These are phyloP conservation scores for Ameiurus melas DNA, from an alignment of 2,113 vertebrate species.

Conservation along the genomic window DNA sequence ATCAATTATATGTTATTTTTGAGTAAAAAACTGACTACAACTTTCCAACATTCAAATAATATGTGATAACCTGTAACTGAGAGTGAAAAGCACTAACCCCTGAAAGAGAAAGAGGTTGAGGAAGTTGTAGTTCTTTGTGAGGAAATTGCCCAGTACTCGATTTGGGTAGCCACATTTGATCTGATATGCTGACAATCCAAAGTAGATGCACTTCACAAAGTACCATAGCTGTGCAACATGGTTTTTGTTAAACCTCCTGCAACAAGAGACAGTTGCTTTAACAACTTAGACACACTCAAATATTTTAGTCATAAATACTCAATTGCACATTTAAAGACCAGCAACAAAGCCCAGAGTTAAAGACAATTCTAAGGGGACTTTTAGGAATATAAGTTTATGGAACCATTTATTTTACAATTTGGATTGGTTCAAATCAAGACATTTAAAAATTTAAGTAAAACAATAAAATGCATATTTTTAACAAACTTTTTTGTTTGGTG, in stretches of 20 bases:
- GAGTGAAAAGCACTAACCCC: conserved; percentile 56
- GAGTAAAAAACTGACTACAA: neutral
- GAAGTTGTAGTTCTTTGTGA: conserved; percentile 75
- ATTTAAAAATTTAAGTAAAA: neutral
- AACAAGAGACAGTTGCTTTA: conserved; percentile 10
- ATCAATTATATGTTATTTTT: neutral
- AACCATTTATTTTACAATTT: neutral
- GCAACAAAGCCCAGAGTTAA: neutral
- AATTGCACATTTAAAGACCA: neutral
- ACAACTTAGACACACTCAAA: neutral
- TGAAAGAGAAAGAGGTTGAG: conserved; percentile 75
- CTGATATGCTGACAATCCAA: conserved; percentile 73
- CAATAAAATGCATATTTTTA: neutral
- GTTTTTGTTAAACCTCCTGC: conserved; percentile 74
- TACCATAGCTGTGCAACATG: conserved; percentile 71
- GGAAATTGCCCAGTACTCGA: conserved; percentile 70
- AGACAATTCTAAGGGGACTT: neutral
- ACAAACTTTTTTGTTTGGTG: neutral
- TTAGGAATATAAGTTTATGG: neutral
- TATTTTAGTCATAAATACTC: neutral
- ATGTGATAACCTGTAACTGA: neutral
- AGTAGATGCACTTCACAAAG: conserved; percentile 73
- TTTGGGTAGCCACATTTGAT: conserved; percentile 74
- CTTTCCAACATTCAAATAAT: neutral
- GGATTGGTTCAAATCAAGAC: neutral